Percentiles rank a stretch among this genome's conserved stretches.
phyloP scores from a whole-genome alignment of 2,888 invertebrate species.

The Trichopria drosophilae region DNA sequence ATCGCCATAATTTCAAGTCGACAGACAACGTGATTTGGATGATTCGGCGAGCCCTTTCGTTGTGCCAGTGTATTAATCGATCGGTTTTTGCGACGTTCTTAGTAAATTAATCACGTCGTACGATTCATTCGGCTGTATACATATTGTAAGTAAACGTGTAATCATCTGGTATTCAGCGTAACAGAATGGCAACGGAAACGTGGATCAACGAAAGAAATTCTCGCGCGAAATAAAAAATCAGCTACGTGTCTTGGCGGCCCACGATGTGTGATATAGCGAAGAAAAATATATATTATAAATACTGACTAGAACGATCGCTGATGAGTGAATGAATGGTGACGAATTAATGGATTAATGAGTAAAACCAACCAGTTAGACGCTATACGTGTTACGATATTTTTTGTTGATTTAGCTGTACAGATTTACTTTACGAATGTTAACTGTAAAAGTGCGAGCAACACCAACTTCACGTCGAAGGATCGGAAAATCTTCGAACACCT shows the following conservation, averaged over 20 bases:
- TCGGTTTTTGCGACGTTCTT: too few species aligned
- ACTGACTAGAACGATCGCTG: constrained; percentile 29
- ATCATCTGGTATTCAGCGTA: too few species aligned
- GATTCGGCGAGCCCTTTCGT: too few species aligned
- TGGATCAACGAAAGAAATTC: too few species aligned
- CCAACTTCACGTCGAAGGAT: constrained; percentile 11
- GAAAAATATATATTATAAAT: constrained; percentile 37
- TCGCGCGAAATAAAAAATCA: too few species aligned
- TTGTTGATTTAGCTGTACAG: constrained; percentile 45
- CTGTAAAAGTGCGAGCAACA: constrained; percentile 32
- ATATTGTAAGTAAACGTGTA: constrained; percentile 46
- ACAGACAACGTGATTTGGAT: too few species aligned
- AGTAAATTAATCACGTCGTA: too few species aligned
- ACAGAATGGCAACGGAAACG: too few species aligned
- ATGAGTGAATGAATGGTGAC: constrained; percentile 17
- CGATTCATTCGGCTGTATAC: constrained; percentile 41
- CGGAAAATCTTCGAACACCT: constrained; percentile 7
- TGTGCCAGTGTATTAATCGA: too few species aligned
- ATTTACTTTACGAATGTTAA: constrained; percentile 44
- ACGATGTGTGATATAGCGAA: constrained; percentile 43
- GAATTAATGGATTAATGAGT: constrained; percentile 19
- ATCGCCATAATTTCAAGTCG: too few species aligned
- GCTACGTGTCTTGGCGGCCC: too few species aligned
- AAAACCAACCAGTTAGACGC: constrained; percentile 28
- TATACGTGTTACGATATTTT: constrained; percentile 38